A percentile compares a stretch with the other conserved stretches of the same genome.
These are phyloP conservation scores for Stegodyphus mimosarum DNA, from an alignment of 1,140 invertebrate species.

Conservation along the genomic window DNA sequence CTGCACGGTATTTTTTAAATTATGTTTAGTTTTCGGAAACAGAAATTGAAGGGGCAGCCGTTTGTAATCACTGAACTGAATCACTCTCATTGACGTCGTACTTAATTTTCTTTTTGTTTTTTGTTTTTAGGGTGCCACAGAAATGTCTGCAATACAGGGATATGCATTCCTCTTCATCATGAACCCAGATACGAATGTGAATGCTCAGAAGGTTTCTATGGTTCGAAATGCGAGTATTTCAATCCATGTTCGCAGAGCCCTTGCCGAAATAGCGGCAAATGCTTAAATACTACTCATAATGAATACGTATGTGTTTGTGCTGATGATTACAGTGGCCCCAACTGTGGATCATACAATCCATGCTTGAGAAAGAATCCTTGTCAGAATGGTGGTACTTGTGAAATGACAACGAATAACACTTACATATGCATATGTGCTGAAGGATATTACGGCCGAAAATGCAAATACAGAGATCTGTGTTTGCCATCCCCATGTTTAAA, in stretches of 20 bases:
- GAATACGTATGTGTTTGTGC: constrained; percentile 45
- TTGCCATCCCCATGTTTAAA: constrained; percentile 90
- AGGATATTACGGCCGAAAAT: constrained; percentile 70
- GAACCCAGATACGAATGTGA: constrained; percentile 24
- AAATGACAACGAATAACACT: constrained; percentile 75
- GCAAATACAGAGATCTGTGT: constrained; percentile 92
- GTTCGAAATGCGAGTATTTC: constrained; percentile 16
- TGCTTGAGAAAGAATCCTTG: constrained; percentile 71
- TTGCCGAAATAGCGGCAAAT: constrained; percentile 35
- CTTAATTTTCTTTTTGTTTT: not conserved
- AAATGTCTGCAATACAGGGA: not conserved
- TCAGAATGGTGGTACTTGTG: constrained; percentile 84
- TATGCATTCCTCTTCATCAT: not conserved
- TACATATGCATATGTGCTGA: constrained; percentile 81
- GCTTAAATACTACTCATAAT: constrained; percentile 26
- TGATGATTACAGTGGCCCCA: constrained; percentile 62
- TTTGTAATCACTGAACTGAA: too few species aligned
- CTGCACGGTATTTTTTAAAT: too few species aligned
- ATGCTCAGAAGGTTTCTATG: constrained; percentile 26
- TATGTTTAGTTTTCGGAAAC: too few species aligned
- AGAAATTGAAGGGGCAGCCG: too few species aligned
- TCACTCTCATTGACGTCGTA: too few species aligned
- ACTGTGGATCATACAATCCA: constrained; percentile 83
- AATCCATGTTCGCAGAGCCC: constrained; percentile 21
- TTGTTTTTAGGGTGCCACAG: constrained; percentile 28